phyloP scores from a whole-genome alignment of 2,797 vertebrate species.

The Lacerta bilineata region DNA sequence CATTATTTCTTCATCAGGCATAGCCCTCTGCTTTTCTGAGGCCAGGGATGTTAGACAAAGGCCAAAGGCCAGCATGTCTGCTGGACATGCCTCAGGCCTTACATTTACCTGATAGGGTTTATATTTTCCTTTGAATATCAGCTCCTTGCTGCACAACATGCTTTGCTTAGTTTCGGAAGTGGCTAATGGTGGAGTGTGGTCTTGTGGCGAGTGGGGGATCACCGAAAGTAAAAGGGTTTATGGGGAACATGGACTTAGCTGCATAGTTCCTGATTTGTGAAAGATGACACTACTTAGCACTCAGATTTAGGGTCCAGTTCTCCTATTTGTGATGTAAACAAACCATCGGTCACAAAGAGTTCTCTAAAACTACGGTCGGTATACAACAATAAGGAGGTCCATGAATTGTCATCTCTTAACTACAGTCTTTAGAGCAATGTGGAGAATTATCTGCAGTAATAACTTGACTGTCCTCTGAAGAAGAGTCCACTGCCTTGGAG shows the following conservation, averaged over 20 bases:
- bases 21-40: conserved; percentile 46
- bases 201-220: background rate
- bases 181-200: background rate
- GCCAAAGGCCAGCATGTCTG: background rate
- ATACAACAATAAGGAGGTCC: conserved; percentile 18
- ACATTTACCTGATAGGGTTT: background rate
- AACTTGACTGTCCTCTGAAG: conserved; percentile 63
- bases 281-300: background rate
- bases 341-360: background rate
- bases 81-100: background rate
- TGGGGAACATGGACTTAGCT: background rate
- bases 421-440: conserved; percentile 54
- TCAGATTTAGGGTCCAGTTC: conserved; percentile 22
- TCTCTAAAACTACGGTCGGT: conserved; percentile 8
- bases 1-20: background rate
- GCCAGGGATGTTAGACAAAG: background rate
- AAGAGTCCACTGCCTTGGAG: conserved; percentile 65
- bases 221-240: background rate
- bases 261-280: background rate
- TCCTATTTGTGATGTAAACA: conserved; percentile 9
- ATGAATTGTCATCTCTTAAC: background rate
- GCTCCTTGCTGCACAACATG: background rate
- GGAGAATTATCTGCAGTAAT: conserved; percentile 59
- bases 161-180: background rate
- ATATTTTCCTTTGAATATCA: background rate